Evolutionary conservation across 2,797 vertebrate species (phyloP), one percentile per base, ranked within the genome.

Genomic region (Borostomias antarcticus): DNA sequence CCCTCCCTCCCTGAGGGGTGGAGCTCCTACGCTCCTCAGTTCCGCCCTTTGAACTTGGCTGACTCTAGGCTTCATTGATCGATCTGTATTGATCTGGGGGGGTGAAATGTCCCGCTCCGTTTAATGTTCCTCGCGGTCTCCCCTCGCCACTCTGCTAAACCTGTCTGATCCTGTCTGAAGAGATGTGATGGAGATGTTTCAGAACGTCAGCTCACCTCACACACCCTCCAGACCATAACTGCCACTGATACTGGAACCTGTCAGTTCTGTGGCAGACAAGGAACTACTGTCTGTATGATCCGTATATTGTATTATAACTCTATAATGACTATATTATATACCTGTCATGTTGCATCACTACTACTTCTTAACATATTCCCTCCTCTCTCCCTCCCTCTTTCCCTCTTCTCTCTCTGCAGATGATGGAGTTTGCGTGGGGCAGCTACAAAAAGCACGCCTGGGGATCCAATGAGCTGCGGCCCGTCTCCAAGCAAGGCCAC

Each of bases 361-460:
- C 40, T 4, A 21, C 29, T 13, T 17, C 52, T 54, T 28, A 54
- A 30, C 52, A 2, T 19, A n/a, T 30, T 33, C 28, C 0, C 21
- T 23, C 23, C 53, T 23, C 29, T 30, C 28, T 58, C 47, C 15
- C 17, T 43, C 43, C 17, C 13, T 58, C 30, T 26, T 2, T 54
- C 2, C 32, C 51, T 53, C 23, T 35, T 63, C 32, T 33, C 37
- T 40, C 45, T 29, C 26, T 53, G 28, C 93, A 99, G 97, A 99
- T 99, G 97, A 99, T 98, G 97, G 95, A 95, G 87, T 94, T 97
- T 85, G 92, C 97, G 70, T 99, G 97, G 97, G 93, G 94, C 91
- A 97, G 95, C 93, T 99, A 99, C 89, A 94, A 95, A 81, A 93
- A 66, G 80, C 95, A 96, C 45, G 95, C 97, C 54, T 99, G 96